Conservation (phyloP, 2,797 vertebrate genomes). For the Clarias laeviceps region DNA sequence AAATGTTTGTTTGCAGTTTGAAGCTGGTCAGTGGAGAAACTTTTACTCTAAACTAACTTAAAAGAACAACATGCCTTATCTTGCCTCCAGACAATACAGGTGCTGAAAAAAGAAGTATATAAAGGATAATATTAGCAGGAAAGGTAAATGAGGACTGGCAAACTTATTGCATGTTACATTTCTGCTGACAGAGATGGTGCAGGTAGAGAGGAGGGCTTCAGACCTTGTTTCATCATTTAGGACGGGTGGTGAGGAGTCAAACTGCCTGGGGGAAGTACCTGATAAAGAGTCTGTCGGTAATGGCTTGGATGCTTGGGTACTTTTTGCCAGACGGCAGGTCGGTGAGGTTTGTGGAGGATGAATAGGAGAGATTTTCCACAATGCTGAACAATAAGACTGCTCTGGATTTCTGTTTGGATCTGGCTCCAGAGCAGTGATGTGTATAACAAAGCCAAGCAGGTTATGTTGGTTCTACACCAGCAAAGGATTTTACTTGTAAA, state of each 20-base stretch:
- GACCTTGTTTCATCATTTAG: background rate
- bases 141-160: background rate
- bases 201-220: background rate
- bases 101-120: background rate
- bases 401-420: background rate
- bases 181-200: background rate
- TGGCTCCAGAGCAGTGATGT: background rate
- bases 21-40: background rate
- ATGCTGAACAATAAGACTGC: background rate
- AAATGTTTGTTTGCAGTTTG: background rate
- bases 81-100: background rate
- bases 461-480: background rate
- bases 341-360: background rate
- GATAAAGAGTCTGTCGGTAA: background rate
- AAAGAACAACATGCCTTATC: background rate
- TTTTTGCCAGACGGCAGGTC: background rate
- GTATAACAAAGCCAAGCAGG: background rate
- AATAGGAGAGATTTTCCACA: conserved; percentile 2
- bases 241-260: background rate
- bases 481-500: background rate
- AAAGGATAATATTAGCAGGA: background rate
- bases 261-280: conserved; percentile 13
- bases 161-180: background rate
- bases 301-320: background rate
- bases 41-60: background rate